Conservation (phyloP, 2,113 vertebrate species). For the Epinephelus fuscoguttatus region DNA sequence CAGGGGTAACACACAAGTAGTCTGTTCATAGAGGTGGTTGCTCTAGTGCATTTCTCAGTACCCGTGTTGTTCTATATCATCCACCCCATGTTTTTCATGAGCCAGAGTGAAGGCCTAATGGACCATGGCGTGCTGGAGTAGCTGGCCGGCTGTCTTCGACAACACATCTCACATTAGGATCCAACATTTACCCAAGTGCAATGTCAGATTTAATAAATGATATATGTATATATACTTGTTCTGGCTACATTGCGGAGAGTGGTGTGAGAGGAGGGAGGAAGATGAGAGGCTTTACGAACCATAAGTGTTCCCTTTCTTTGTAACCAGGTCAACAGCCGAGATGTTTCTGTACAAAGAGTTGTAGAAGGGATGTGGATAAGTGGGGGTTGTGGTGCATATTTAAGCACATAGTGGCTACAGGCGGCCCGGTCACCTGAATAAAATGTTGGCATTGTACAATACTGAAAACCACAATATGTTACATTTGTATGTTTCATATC, state of each 20-base stretch:
- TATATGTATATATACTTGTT: conserved; percentile 67
- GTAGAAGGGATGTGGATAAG: conserved; percentile 15
- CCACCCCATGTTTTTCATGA: conserved; percentile 70
- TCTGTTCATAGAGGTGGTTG: conserved; percentile 47
- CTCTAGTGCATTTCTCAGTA: conserved; percentile 49
- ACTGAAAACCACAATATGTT: too few relatives aligned
- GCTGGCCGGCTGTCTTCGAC: conserved; percentile 32
- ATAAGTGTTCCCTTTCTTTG: conserved; percentile 61
- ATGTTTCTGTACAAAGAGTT: conserved; percentile 40
- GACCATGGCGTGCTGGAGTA: conserved; percentile 72
- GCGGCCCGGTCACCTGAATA: too few relatives aligned
- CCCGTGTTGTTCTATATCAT: conserved; percentile 62
- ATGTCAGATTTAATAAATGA: conserved; percentile 82
- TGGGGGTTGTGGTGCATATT: conserved; percentile 30
- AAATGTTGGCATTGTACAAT: too few relatives aligned
- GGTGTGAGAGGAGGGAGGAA: conserved; percentile 39
- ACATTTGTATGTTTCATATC: too few relatives aligned
- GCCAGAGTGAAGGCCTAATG: conserved; percentile 81
- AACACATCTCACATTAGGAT: conserved; percentile 72
- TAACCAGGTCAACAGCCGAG: conserved; percentile 70
- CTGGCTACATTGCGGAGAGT: conserved; percentile 32
- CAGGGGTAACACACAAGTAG: conserved; percentile 31
- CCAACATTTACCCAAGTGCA: conserved; percentile 74
- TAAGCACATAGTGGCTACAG: not conserved
- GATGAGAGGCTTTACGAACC: conserved; percentile 61